Evolutionary conservation across 1,140 invertebrate species (phyloP), one percentile per base, ranked within the genome.

Genomic region (Solenopsis invicta): DNA sequence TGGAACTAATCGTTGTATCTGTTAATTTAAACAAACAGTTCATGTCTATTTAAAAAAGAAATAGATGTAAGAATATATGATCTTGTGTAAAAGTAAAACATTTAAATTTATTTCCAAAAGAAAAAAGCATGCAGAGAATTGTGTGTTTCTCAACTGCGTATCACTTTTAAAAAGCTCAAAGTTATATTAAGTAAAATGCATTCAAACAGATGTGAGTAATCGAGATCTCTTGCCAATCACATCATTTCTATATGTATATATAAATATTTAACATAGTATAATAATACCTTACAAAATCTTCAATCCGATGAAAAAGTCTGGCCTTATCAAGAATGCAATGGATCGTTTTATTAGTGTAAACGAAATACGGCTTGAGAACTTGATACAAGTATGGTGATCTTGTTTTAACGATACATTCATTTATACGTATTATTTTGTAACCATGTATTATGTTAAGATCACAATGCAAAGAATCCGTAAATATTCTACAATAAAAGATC

Each of bases 361-460:
- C 54, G 92, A 94, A 94, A 88, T 93, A 92, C 86, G 91, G 91
- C 69, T 93, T 91, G 67, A 95, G 88, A 84, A 89, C 89, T 85
- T 94, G 86, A 77, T 94, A 95, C 92, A 96, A 95, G 66, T 91
- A 89, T 74, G 94, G 94, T 50, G 93, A 94, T 92, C 95, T 95
- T 69, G 94, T 90, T 86, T 89, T 93, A 86, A 96, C 54, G 66
- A 96, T 94, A 88, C 95, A 95, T 88, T 92, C 91, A 90, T 96
- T 95, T 71, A 94, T 93, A 89, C 91, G 82, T 91, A 96, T 92
- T 87, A 94, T 86, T 85, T 93, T 93, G 90, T 90, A 93, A 91
- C 92, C 94, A 89, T 95, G 91, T 90, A 94, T 89, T 91, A 96
- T 94, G 88, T 95, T 94, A 88, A 96, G 92, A 93, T 96, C 95